Conservation (phyloP, 2,888 invertebrate species). For the Harpalus rubripes region DNA sequence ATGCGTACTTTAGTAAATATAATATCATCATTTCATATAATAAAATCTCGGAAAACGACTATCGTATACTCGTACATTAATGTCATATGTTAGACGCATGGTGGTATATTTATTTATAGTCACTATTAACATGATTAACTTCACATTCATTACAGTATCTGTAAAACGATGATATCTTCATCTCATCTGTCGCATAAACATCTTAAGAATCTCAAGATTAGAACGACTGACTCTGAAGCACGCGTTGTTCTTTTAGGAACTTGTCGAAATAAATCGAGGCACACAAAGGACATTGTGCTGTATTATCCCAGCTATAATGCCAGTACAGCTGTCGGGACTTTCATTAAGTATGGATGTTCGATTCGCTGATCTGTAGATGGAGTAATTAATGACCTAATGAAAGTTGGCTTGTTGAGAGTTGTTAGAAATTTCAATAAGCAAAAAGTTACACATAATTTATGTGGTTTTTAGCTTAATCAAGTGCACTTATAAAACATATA, state of each 20-base stretch:
- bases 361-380: not conserved
- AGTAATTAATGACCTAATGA: not conserved
- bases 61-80: too few species aligned
- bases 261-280: constrained; percentile 60
- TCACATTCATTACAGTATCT: too few species aligned
- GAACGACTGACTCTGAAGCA: constrained; percentile 6
- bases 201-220: constrained; percentile 30
- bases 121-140: too few species aligned
- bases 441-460: not conserved
- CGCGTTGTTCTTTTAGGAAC: constrained; percentile 59
- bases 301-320: constrained; percentile 6
- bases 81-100: too few species aligned
- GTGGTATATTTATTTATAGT: too few species aligned
- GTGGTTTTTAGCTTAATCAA: not conserved
- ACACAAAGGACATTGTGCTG: constrained; percentile 43
- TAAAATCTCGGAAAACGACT: too few species aligned
- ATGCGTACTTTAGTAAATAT: too few species aligned
- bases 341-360: not conserved
- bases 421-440: not conserved
- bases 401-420: not conserved
- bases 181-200: not conserved
- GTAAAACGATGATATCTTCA: too few species aligned
- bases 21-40: too few species aligned
- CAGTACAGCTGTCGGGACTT: not conserved
- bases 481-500: too few species aligned